Base-by-base conservation (phyloP, 2,797 vertebrate genomes). In the Nasua narica region DNA sequence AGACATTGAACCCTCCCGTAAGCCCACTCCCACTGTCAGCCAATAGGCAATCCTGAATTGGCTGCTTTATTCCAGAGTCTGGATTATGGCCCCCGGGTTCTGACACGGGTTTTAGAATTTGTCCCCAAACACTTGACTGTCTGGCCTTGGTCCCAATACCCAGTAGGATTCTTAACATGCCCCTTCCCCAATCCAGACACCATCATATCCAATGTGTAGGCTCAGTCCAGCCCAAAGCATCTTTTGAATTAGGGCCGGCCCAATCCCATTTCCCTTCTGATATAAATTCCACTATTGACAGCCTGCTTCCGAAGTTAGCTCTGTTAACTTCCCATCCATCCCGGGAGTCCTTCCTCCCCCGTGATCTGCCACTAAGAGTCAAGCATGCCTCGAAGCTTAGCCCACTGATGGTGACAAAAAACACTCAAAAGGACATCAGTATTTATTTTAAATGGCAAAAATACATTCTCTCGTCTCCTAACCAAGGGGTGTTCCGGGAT, bases 1-100 rank as follows among this genome's bases (percentile, higher is more conserved):
- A 23, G 65, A 2, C 5, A 2, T 0, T 0, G 29, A 18, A 48
- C 2, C 27, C 0, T 35, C 27, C 16, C 19, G 4, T 5, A 27
- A 90, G 43, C 32, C 52, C 15, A 48, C 67, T 6, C 10, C 1
- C 5, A 0, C 32, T 40, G 32, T 48, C n/a, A 10, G 0, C 19
- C 46, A 54, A 35, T 48, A 70, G 15, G 25, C 27, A 40, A 4
- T 37, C 25, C 5, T 35, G 15, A 6, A 1, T 7, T 62, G 56
- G 6, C 29, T 29, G 27, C 46, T 67, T 70, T 46, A 29, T 46
- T 23, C 9, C 4, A 7, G 23, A 0, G 3, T 50, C 52, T 37
- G 25, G 35, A 77, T 83, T 54, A 21, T 29, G 11, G 21, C 21
- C 2, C 60, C 37, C 12, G 21, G 8, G 11, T 54, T 40, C 37